A percentile compares a stretch with the other conserved stretches of the same genome.
Conservation (phyloP, 2,113 vertebrate genomes). For the Pituophis catenifer region DNA sequence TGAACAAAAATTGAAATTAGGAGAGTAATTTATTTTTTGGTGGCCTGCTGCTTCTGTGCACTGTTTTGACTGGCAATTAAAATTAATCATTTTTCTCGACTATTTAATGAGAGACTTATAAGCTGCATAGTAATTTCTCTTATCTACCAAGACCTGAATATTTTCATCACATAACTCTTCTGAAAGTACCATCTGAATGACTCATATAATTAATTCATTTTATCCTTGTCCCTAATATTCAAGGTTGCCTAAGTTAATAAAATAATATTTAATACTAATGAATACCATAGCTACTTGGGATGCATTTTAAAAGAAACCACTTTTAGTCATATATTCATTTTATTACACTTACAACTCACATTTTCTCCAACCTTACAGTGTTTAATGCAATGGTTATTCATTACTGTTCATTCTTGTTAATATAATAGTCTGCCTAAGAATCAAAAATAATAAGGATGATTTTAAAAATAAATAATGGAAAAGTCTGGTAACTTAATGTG, state of each 20-base stretch:
- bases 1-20: neutral
- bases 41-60: slow-evolving; percentile 43
- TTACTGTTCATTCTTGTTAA: slow-evolving; percentile 21
- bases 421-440: neutral
- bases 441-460: neutral
- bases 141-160: slow-evolving; percentile 67
- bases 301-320: neutral
- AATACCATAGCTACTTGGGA: neutral
- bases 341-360: neutral
- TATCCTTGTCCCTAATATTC: slow-evolving; percentile 63
- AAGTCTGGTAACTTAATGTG: neutral
- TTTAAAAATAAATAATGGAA: neutral
- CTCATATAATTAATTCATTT: slow-evolving; percentile 72
- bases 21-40: slow-evolving; percentile 14
- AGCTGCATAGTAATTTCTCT: slow-evolving; percentile 63
- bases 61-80: slow-evolving; percentile 71
- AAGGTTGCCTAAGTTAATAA: slow-evolving; percentile 58
- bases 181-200: slow-evolving; percentile 62
- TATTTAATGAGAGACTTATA: slow-evolving; percentile 68
- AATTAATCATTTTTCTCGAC: slow-evolving; percentile 62
- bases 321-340: neutral
- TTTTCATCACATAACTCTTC: slow-evolving; percentile 58
- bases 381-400: neutral
- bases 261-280: slow-evolving; percentile 63
- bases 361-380: neutral